Evolutionary conservation across 2,797 vertebrate species (phyloP).

Genomic region (Alectoris magna): DNA sequence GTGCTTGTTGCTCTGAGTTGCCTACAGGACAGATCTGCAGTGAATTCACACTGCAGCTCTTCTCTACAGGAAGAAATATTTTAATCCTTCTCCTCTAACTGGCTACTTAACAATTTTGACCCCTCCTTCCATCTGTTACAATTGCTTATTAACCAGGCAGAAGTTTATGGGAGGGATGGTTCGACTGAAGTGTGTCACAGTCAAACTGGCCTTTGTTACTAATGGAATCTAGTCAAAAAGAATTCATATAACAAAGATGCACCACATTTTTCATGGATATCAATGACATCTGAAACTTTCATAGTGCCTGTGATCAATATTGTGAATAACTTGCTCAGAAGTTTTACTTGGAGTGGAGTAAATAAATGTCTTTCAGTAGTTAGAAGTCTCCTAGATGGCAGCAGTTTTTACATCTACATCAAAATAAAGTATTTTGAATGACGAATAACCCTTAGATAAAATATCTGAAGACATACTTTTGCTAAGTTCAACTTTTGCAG

Average conservation of each 20-base stretch:
- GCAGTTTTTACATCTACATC: neutral
- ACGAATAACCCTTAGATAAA: neutral
- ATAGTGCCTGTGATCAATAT: neutral
- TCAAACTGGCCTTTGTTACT: neutral
- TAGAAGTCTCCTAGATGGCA: neutral
- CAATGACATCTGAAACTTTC: neutral
- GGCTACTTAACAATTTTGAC: neutral
- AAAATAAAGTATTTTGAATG: neutral
- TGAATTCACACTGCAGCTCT: neutral
- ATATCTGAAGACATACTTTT: neutral
- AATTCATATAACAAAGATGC: neutral
- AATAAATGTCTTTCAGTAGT: neutral
- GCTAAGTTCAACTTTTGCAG: neutral
- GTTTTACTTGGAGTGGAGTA: neutral
- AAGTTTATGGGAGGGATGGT: neutral
- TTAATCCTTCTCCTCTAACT: neutral
- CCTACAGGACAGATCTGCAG: neutral
- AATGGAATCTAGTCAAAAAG: neutral
- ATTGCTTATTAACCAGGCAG: neutral
- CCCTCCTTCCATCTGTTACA: neutral
- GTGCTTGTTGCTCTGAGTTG: neutral
- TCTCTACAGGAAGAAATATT: neutral
- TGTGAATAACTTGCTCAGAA: neutral
- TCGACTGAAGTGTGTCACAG: neutral
- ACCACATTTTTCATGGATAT: neutral